Evolutionary conservation across 2,113 vertebrate species (phyloP).

Genomic region (Vombatus ursinus): DNA sequence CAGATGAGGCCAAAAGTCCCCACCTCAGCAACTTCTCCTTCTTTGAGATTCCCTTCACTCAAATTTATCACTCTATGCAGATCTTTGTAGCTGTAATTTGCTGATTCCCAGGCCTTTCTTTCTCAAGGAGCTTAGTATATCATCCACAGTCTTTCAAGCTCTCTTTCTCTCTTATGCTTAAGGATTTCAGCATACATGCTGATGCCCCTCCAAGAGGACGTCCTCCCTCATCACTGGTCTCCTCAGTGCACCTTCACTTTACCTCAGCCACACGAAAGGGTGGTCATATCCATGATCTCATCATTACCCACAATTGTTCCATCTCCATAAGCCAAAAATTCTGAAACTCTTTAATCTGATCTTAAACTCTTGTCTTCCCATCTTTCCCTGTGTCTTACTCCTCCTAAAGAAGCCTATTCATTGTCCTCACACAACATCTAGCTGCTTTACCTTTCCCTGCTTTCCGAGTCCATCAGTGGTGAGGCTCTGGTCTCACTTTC

Average conservation of each 20-base stretch:
- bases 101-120: background rate
- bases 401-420: background rate
- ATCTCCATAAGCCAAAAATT: background rate
- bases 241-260: background rate
- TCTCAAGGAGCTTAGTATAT: background rate
- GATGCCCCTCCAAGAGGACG: background rate
- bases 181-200: background rate
- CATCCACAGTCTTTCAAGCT: background rate
- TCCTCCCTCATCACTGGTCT: background rate
- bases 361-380: background rate
- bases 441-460: background rate
- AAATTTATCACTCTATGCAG: background rate
- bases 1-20: background rate
- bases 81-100: background rate
- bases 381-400: background rate
- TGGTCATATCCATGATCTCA: background rate
- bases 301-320: background rate
- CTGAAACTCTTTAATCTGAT: background rate
- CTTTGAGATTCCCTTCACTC: background rate
- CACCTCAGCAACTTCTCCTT: background rate
- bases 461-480: background rate
- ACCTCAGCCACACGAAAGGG: background rate
- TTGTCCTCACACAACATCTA: background rate
- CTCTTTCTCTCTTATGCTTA: background rate
- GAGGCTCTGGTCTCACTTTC: background rate